phyloP scores from a whole-genome alignment of 1,140 invertebrate genomes.

The Delia radicum region DNA sequence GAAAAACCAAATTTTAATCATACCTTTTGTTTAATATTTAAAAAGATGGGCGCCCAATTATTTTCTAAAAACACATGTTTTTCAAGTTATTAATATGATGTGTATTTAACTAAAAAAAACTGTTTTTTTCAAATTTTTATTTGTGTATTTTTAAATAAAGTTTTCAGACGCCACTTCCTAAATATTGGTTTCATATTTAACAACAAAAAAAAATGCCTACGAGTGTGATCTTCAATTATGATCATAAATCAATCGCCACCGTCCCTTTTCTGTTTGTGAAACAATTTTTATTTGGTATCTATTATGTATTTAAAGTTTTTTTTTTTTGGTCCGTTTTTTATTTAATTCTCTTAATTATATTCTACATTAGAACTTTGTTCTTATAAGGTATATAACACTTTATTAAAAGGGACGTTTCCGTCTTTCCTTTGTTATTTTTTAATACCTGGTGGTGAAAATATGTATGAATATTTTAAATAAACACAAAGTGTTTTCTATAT shows the following conservation, averaged over 20 bases:
- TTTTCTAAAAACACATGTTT: background rate
- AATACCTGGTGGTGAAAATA: background rate
- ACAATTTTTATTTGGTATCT: background rate
- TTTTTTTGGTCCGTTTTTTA: background rate
- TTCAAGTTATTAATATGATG: background rate
- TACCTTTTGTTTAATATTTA: background rate
- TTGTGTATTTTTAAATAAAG: background rate
- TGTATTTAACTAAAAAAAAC: background rate
- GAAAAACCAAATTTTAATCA: background rate
- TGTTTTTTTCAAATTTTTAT: background rate
- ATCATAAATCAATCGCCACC: background rate
- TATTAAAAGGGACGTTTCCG: background rate
- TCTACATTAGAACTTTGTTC: background rate
- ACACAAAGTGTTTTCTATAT: no score
- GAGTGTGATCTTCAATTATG: slow-evolving; percentile 1
- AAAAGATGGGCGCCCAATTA: background rate
- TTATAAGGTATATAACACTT: background rate
- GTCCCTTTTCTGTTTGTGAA: background rate
- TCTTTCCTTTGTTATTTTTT: background rate
- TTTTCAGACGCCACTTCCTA: slow-evolving; percentile 3
- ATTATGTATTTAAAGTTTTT: background rate
- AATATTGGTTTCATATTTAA: background rate
- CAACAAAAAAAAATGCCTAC: background rate
- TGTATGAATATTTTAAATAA: background rate
- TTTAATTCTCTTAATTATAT: background rate